phyloP scores from a whole-genome alignment of 2,888 invertebrate genomes.

The Escarpia spicata region DNA sequence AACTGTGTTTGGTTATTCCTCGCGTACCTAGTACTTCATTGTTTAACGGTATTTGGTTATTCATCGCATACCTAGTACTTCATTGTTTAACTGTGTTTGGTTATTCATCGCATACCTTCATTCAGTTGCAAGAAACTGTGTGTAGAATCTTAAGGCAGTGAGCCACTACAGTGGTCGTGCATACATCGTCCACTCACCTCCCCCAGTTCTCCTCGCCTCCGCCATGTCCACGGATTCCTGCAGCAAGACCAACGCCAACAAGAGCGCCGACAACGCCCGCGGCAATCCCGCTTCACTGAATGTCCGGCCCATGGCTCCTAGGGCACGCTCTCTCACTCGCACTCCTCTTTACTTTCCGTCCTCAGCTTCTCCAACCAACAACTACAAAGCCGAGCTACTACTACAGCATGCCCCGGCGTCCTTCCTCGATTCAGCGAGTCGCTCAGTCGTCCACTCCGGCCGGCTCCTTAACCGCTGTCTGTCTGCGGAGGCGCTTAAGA shows the following conservation, averaged over 20 bases:
- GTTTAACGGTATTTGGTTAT: no score
- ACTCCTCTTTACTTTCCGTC: not conserved
- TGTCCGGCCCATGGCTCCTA: slow-evolving; percentile 16
- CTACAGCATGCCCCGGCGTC: not conserved
- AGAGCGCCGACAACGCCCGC: not conserved
- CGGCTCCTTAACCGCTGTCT: not conserved
- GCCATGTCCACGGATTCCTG: not conserved
- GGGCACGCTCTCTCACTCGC: not conserved
- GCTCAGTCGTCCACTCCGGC: not conserved
- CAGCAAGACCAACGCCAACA: not conserved
- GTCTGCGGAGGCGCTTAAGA: not conserved
- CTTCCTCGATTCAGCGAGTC: not conserved
- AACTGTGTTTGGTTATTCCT: no score
- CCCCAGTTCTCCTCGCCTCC: not conserved
- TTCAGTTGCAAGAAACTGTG: no score
- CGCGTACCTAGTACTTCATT: no score
- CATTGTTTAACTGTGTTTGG: no score
- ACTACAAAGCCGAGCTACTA: not conserved
- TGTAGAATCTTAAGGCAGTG: no score
- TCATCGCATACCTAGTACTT: no score
- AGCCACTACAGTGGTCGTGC: not conserved
- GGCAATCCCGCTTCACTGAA: not conserved
- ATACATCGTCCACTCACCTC: not conserved
- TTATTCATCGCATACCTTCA: no score
- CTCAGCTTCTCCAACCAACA: not conserved